Conservation (phyloP, 2,113 vertebrate genomes). For the Lophotis ruficrista region DNA sequence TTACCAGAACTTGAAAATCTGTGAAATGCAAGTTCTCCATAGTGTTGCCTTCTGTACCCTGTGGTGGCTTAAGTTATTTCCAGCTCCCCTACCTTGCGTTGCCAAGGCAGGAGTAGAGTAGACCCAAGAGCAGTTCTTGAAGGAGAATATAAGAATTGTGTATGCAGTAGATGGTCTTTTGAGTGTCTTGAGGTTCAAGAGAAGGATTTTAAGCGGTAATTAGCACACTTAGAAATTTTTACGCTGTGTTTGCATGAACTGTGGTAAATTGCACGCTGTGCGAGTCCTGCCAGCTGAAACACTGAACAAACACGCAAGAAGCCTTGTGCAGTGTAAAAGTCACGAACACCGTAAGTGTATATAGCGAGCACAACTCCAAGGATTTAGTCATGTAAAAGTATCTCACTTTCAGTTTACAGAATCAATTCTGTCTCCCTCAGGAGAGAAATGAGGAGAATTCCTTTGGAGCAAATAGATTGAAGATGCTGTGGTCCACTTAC, state of each 20-base stretch:
- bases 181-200: background rate
- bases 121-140: background rate
- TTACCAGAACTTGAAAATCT: background rate
- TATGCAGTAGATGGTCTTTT: background rate
- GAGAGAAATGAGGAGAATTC: background rate
- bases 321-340: background rate
- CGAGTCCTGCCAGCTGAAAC: background rate
- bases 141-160: background rate
- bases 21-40: background rate
- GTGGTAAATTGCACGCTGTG: background rate
- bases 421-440: accelerated
- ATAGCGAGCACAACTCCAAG: background rate
- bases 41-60: background rate
- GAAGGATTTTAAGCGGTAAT: background rate
- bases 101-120: background rate
- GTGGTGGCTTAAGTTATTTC: background rate
- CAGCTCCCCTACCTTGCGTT: background rate
- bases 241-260: background rate
- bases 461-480: background rate
- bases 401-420: background rate
- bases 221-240: background rate
- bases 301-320: background rate
- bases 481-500: background rate
- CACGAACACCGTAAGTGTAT: accelerated
- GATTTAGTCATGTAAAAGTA: background rate